Evolutionary conservation across 2,113 vertebrate species (phyloP).

Genomic region (Alligator sinensis): DNA sequence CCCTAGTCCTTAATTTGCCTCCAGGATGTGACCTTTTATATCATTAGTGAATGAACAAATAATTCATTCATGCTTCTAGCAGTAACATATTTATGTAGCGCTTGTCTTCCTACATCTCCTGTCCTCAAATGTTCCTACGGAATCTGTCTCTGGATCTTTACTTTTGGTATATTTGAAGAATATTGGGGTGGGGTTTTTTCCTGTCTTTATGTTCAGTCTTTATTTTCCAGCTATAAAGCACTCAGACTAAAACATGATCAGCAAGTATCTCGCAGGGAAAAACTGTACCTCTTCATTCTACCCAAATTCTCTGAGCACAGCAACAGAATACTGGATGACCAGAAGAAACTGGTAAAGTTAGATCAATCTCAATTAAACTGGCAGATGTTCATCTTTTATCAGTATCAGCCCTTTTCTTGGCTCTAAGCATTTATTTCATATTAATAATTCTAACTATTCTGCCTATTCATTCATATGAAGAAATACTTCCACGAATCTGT

Average conservation of each 20-base stretch:
- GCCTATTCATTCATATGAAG: background rate
- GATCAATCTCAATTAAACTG: background rate
- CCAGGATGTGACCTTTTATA: background rate
- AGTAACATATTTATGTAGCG: fast-evolving
- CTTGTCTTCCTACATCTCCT: background rate
- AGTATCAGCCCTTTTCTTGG: background rate
- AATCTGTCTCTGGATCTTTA: background rate
- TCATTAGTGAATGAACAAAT: background rate
- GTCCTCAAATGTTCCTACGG: background rate
- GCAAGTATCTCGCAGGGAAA: background rate
- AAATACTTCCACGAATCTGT: background rate
- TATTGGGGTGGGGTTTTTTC: background rate
- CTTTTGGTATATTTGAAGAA: background rate
- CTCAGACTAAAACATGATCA: background rate
- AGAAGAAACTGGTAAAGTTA: background rate
- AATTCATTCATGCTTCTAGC: background rate
- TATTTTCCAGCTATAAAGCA: background rate
- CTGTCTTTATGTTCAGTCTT: background rate
- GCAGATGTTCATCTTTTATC: background rate
- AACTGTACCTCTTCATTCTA: fast-evolving
- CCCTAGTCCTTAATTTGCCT: background rate
- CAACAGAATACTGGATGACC: background rate
- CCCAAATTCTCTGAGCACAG: background rate
- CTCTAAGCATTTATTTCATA: background rate
- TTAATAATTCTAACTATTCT: background rate